Conservation (phyloP, 1,140 invertebrate genomes). For the Dinothrombium tinctorium region DNA sequence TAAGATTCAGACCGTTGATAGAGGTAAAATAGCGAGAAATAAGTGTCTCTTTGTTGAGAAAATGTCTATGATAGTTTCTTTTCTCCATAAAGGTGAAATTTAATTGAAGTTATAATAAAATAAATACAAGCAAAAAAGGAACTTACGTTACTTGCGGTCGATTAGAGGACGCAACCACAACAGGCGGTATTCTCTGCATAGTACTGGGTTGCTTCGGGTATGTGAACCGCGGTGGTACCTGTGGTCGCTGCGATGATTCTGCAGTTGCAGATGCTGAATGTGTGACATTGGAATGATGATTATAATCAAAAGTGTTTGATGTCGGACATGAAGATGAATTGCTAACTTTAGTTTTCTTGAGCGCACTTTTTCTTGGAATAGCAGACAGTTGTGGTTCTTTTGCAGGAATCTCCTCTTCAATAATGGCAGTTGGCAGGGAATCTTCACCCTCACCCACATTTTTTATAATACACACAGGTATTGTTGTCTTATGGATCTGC, state of each 20-base stretch:
- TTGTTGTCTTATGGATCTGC: not conserved
- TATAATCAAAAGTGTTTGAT: conserved; percentile 8
- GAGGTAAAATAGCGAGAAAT: too few species aligned
- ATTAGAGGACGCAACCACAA: too few species aligned
- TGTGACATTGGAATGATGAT: not conserved
- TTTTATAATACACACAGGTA: conserved; percentile 2
- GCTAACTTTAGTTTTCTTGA: conserved; percentile 14
- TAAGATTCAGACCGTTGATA: too few species aligned
- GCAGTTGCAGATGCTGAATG: not conserved
- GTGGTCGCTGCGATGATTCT: not conserved
- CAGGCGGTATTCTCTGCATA: not conserved
- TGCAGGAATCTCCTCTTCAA: conserved; percentile 13
- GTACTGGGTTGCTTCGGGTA: not conserved
- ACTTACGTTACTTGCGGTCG: not conserved
- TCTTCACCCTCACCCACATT: conserved; percentile 4
- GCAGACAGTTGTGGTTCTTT: conserved; percentile 16
- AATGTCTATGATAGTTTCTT: too few species aligned
- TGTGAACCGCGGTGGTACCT: conserved; percentile 13
- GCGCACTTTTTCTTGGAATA: conserved; percentile 16
- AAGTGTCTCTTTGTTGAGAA: too few species aligned
- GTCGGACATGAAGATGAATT: conserved; percentile 5
- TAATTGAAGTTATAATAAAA: too few species aligned
- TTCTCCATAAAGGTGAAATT: too few species aligned
- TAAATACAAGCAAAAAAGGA: not conserved
- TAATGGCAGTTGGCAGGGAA: not conserved